A percentile compares a stretch with the other conserved stretches of the same genome.
These are phyloP conservation scores for Sebastes wilsoni DNA, from an alignment of 2,797 vertebrate species.

Conservation along the genomic window DNA sequence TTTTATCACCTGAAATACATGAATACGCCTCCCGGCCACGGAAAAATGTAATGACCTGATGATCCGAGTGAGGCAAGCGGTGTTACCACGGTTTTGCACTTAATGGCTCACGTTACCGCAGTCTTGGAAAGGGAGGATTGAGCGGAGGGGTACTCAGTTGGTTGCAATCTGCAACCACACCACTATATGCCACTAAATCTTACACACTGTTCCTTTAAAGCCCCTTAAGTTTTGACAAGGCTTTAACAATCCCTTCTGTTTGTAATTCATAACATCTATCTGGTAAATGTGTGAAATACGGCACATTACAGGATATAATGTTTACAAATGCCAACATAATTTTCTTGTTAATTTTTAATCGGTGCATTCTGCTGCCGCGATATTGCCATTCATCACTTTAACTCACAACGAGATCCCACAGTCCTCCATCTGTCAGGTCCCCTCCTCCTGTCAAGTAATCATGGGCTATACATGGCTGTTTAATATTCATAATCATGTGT, in stretches of 20 bases:
- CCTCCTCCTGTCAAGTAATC: constrained; percentile 76
- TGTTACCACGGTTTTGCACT: too few relatives aligned
- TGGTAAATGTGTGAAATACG: not conserved
- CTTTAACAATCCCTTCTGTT: constrained; percentile 21
- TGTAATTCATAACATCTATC: not conserved
- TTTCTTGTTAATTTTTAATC: constrained; percentile 38
- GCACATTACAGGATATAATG: constrained; percentile 19
- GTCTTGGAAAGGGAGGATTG: too few relatives aligned
- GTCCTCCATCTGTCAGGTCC: constrained; percentile 63
- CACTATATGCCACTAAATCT: too few relatives aligned
- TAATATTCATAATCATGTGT: constrained; percentile 86
- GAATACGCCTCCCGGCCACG: rapidly evolving
- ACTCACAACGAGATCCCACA: constrained; percentile 37
- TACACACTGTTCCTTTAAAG: not conserved
- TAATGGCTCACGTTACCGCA: too few relatives aligned
- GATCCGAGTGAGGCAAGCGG: too few relatives aligned
- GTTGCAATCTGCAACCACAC: too few relatives aligned
- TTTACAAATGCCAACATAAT: constrained; percentile 27
- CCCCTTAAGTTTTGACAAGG: not conserved
- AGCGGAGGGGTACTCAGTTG: too few relatives aligned
- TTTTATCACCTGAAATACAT: too few relatives aligned
- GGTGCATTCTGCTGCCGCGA: not conserved
- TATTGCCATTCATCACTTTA: constrained; percentile 12
- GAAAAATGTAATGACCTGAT: too few relatives aligned
- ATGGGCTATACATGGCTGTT: constrained; percentile 75